Percentiles rank a stretch among this genome's conserved stretches.
phyloP scores from a whole-genome alignment of 2,888 invertebrate genomes.

The Fabriciana adippe region DNA sequence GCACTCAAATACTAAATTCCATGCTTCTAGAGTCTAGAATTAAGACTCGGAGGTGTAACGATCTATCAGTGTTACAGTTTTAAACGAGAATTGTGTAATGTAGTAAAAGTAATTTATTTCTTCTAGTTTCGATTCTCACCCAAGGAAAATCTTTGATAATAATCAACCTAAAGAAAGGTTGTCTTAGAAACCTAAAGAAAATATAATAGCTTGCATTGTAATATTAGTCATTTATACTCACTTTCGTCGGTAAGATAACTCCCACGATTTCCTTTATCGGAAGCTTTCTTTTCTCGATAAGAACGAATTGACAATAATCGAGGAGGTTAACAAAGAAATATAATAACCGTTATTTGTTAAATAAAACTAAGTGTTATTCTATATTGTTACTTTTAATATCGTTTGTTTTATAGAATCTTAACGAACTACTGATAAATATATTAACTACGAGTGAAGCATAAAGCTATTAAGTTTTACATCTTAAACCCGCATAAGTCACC shows the following conservation, averaged over 20 bases:
- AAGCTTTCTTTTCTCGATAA: conserved; percentile 72
- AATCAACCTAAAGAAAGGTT: conserved; percentile 48
- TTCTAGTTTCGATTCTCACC: not conserved
- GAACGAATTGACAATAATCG: conserved; percentile 65
- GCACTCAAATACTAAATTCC: no score
- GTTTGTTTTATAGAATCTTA: not conserved
- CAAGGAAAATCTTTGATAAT: conserved; percentile 47
- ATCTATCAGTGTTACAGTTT: no score
- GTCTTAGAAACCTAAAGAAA: conserved; percentile 23
- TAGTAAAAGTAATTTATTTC: no score
- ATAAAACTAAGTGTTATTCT: not conserved
- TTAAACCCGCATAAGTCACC: conserved; percentile 62
- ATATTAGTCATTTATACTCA: conserved; percentile 55
- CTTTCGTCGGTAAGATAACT: conserved; percentile 65
- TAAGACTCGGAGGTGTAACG: no score
- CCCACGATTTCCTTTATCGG: conserved; percentile 78
- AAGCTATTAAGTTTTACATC: conserved; percentile 29
- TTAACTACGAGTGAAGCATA: conserved; percentile 8
- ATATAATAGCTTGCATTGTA: conserved; percentile 54
- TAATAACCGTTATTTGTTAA: conserved; percentile 21
- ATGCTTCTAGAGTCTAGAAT: no score
- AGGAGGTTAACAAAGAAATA: conserved; percentile 40
- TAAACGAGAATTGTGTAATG: no score
- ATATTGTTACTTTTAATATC: not conserved
- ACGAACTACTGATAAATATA: no score